Conservation (phyloP, 1,140 invertebrate genomes). For the Grapholita molesta region DNA sequence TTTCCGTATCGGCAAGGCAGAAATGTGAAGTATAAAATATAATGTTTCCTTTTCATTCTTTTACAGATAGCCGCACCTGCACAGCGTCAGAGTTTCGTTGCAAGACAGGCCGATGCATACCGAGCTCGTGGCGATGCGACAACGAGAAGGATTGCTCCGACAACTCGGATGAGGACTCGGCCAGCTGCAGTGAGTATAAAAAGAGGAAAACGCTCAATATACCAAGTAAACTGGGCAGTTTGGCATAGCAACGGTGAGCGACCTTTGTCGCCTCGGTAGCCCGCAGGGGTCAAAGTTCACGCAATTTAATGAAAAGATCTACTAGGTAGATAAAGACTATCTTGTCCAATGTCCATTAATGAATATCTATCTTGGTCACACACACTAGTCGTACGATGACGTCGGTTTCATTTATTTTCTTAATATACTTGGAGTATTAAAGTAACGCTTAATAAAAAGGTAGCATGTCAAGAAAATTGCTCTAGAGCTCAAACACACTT, state of each 20-base stretch:
- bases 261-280: no score
- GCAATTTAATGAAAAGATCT: no score
- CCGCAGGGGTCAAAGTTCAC: no score
- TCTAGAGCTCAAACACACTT: neutral
- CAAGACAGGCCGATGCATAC: constrained; percentile 88
- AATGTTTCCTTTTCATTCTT: constrained; percentile 28
- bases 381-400: no score
- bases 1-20: neutral
- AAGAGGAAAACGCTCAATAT: neutral
- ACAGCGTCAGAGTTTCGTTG: constrained; percentile 84
- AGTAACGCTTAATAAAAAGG: neutral
- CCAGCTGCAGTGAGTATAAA: constrained; percentile 83
- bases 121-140: constrained; percentile 86
- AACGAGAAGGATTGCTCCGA: constrained; percentile 88
- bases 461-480: neutral
- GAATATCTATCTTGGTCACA: no score
- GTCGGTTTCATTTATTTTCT: no score
- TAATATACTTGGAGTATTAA: neutral
- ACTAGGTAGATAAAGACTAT: no score
- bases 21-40: neutral
- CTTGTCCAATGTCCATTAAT: no score
- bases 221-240: no score
- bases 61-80: constrained; percentile 82
- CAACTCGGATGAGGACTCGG: constrained; percentile 84
- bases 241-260: no score